Percentiles rank a stretch among this genome's conserved stretches.
These are phyloP conservation scores for Lissonota sp. DNA, from an alignment of 2,888 invertebrate genomes.

Conservation along the genomic window DNA sequence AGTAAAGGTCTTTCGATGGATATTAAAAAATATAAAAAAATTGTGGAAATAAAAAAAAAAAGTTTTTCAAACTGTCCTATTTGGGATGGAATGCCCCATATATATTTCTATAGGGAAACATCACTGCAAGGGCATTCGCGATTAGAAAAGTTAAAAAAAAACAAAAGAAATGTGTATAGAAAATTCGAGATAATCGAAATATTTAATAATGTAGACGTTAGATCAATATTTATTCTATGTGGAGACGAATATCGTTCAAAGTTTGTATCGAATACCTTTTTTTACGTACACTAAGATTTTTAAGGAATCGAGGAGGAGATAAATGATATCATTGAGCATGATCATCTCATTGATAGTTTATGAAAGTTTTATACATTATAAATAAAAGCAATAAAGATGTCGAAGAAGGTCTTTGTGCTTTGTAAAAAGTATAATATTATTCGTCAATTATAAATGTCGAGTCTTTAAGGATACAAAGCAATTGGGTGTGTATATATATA, in stretches of 20 bases:
- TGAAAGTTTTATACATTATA: slow-evolving; percentile 2
- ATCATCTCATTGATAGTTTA: no score
- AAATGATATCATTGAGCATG: not conserved
- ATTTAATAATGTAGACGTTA: slow-evolving; percentile 52
- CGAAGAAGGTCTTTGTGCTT: slow-evolving; percentile 27
- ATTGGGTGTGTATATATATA: slow-evolving; percentile 29
- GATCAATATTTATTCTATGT: slow-evolving; percentile 62
- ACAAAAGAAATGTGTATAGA: slow-evolving; percentile 49
- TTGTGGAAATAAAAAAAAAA: no score
- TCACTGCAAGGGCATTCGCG: slow-evolving; percentile 7
- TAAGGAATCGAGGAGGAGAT: not conserved
- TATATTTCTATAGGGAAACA: no score
- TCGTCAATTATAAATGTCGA: not conserved
- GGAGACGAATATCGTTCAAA: slow-evolving; percentile 40
- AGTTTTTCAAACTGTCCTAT: no score
- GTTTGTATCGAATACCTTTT: slow-evolving; percentile 50
- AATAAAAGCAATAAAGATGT: slow-evolving; percentile 20
- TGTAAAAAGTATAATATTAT: slow-evolving; percentile 49
- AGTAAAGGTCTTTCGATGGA: no score
- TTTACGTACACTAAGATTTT: slow-evolving; percentile 49
- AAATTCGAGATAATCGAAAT: slow-evolving; percentile 34
- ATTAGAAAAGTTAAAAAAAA: not conserved
- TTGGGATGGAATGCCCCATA: no score
- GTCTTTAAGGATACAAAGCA: not conserved
- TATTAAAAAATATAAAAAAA: no score